phyloP scores from a whole-genome alignment of 2,113 vertebrate genomes.

The Psammodynastes pulverulentus region DNA sequence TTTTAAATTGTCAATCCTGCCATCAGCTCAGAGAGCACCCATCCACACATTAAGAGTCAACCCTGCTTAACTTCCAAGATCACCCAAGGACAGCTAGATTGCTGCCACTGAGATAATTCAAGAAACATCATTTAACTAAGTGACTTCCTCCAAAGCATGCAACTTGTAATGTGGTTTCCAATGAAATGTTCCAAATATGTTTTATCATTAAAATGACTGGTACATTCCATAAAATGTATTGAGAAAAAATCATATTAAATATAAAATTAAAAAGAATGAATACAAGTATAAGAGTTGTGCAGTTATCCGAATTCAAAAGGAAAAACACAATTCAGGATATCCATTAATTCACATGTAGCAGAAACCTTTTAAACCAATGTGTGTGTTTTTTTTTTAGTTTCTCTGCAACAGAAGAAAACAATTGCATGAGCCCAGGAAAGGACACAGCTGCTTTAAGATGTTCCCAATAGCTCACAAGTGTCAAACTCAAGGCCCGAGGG shows the following conservation, averaged over 20 bases:
- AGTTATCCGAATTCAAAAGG: neutral
- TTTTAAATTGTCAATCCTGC: neutral
- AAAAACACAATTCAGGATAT: neutral
- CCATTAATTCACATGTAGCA: neutral
- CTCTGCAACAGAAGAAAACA: neutral
- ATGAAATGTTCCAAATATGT: neutral
- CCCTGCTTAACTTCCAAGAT: neutral
- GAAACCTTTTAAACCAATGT: neutral
- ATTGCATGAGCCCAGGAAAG: neutral
- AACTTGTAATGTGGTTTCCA: neutral
- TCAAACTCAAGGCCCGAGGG: too few species aligned
- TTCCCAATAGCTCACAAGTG: neutral
- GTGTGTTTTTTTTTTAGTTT: neutral
- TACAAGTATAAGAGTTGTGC: neutral
- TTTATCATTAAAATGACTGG: neutral
- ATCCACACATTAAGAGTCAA: neutral
- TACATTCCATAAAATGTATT: neutral
- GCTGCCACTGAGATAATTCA: neutral
- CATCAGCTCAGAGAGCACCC: neutral
- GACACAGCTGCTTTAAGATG: neutral
- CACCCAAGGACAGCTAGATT: neutral
- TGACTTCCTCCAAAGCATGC: neutral
- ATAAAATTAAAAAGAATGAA: slow-evolving; percentile 57
- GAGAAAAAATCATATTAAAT: slow-evolving; percentile 1
- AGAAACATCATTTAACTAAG: neutral